phyloP scores from a whole-genome alignment of 1,140 invertebrate genomes.

The Oreohelix idahoensis region DNA sequence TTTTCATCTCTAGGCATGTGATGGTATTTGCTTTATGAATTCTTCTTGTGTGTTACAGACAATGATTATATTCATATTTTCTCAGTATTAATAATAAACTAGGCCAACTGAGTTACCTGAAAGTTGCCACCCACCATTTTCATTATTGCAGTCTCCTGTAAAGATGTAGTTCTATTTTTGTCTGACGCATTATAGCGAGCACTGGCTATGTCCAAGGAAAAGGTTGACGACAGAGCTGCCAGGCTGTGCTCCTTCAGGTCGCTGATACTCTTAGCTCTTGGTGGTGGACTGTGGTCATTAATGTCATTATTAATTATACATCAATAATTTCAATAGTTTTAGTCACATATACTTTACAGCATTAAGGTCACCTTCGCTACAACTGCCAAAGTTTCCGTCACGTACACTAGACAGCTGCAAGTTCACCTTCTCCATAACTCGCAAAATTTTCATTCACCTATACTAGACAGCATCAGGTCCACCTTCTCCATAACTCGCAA shows the following conservation, averaged over 20 bases:
- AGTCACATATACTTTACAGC: too few species aligned
- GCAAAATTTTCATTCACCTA: too few species aligned
- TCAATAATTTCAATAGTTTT: not conserved
- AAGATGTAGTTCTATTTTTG: conserved; percentile 53
- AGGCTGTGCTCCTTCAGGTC: conserved; percentile 47
- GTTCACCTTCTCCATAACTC: too few species aligned
- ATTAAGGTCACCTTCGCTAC: too few species aligned
- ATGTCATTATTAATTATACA: not conserved
- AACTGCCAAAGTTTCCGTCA: too few species aligned
- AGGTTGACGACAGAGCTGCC: conserved; percentile 22
- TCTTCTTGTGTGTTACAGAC: too few species aligned
- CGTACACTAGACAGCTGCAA: too few species aligned
- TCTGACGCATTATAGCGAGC: conserved; percentile 51
- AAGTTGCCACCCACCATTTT: conserved; percentile 30
- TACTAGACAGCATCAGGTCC: too few species aligned
- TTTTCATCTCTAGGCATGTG: too few species aligned
- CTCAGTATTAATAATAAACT: not conserved
- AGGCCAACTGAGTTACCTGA: conserved; percentile 27
- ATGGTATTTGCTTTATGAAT: too few species aligned
- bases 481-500: too few species aligned
- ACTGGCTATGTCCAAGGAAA: conserved; percentile 22
- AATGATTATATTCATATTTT: too few species aligned
- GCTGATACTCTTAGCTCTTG: conserved; percentile 60
- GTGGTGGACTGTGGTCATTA: conserved; percentile 43
- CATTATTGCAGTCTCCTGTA: conserved; percentile 53